phyloP scores from a whole-genome alignment of 2,113 vertebrate species.

The Podarcis muralis region DNA sequence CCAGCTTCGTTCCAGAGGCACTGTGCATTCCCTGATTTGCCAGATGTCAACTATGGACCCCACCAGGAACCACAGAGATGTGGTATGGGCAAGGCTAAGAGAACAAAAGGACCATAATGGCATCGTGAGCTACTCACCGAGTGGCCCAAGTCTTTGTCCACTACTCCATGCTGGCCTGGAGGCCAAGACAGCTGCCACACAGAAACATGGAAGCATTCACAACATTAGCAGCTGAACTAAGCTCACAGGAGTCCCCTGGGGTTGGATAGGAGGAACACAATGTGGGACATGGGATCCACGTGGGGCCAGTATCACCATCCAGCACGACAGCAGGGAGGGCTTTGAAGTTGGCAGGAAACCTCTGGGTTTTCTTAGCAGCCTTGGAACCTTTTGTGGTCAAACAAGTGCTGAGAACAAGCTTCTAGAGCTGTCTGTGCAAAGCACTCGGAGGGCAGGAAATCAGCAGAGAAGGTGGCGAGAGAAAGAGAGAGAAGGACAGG shows the following conservation, averaged over 20 bases:
- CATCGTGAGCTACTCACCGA: neutral
- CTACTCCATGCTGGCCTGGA: too few species aligned
- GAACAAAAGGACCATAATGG: neutral
- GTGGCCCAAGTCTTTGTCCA: neutral
- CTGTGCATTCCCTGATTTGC: neutral
- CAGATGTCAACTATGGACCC: neutral
- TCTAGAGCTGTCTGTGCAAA: constrained; percentile 48
- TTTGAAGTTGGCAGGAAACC: constrained; percentile 61
- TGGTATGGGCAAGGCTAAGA: neutral
- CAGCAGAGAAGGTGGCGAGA: constrained; percentile 32
- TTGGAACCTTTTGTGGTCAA: constrained; percentile 58
- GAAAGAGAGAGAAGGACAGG: neutral
- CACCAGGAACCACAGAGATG: neutral
- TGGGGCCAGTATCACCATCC: neutral
- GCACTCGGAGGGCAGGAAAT: constrained; percentile 54
- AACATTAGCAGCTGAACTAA: neutral
- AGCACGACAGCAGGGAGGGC: neutral
- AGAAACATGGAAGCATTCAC: neutral
- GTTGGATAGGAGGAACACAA: neutral
- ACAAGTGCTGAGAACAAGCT: constrained; percentile 11
- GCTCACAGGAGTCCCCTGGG: neutral
- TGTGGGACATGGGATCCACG: neutral
- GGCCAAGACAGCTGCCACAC: neutral
- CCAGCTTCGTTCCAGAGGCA: neutral
- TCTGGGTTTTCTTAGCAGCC: constrained; percentile 24